Base-by-base conservation (phyloP, 2,797 vertebrate species). In the Channallabes apus region DNA sequence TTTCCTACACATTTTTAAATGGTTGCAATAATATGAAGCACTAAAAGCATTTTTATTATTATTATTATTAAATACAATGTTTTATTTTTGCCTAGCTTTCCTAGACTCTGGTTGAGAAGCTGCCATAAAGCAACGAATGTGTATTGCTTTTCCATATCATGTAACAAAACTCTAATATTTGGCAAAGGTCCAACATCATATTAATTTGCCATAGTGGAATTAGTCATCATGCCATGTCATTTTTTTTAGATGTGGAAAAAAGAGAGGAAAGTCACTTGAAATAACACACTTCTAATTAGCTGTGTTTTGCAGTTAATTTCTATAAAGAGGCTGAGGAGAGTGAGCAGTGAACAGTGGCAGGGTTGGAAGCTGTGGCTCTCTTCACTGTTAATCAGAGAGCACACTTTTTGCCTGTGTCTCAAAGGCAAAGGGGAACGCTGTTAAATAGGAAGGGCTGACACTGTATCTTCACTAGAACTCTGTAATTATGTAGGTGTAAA, bases 241-340 rank as follows among this genome's bases (percentile, higher is more conserved):
- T 93, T 93, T 93, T 93, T 91, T 76, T 90, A 91, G 67, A 32
- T 51, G 77, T 90, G 92, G 91, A 93, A 94, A 91, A 93, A 91
- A 93, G 90, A 91, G 92, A 83, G 61, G 85, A 80, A 93, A 94
- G 92, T 92, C 89, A 83, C 89, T 94, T 93, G 95, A 95, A 95
- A 95, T 94, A 95, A 95, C 91, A 84, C 93, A 89, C 92, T 92
- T 94, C 93, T 95, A 96, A 95, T 95, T 95, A 94, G 94, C 92
- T 89, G 64, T 94, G 92, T 95, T 95, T 94, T 94, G 92, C 91
- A 91, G 92, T 94, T 94, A 91, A 95, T 95, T 96, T 95, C 93
- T 94, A 95, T 95, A 95, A 95, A 95, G 92, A 94, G 91, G 91
- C 93, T 91, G 83, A 73, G 85, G 90, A 93, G 91, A 93, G 91